Percentiles rank a stretch among this genome's conserved stretches.
phyloP scores from a whole-genome alignment of 92 coral and sea anemone genomes.

The Zoanthus sociatus region DNA sequence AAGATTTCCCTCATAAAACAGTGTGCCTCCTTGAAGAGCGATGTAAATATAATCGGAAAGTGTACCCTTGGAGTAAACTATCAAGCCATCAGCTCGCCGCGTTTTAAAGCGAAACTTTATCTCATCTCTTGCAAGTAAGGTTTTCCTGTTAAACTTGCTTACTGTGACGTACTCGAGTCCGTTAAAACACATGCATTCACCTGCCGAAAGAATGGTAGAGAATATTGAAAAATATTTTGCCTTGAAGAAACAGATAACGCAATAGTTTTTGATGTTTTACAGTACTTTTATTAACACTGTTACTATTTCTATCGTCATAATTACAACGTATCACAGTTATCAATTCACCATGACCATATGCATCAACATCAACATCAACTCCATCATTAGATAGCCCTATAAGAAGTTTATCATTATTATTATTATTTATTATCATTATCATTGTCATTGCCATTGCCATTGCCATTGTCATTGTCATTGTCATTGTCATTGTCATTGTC shows the following conservation, averaged over 20 bases:
- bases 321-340: too few species aligned
- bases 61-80: conserved; percentile 80
- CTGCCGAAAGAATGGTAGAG: conserved; percentile 39
- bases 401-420: too few species aligned
- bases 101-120: conserved; percentile 83
- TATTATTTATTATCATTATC: too few species aligned
- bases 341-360: too few species aligned
- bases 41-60: conserved; percentile 79
- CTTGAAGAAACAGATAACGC: not conserved
- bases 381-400: too few species aligned
- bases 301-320: too few species aligned
- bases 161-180: conserved; percentile 75
- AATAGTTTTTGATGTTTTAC: not conserved
- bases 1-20: conserved; percentile 78
- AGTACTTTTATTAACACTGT: not conserved
- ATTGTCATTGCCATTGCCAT: too few species aligned
- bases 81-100: conserved; percentile 68
- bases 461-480: too few species aligned
- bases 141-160: conserved; percentile 64
- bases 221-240: not conserved
- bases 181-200: conserved; percentile 75
- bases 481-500: not conserved
- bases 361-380: too few species aligned
- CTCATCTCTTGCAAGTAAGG: conserved; percentile 65
- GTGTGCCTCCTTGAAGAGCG: conserved; percentile 75